Percentiles rank a stretch among this genome's conserved stretches.
Evolutionary conservation across 2,888 invertebrate genomes (phyloP).

Genomic region (Drosophila eohydei): DNA sequence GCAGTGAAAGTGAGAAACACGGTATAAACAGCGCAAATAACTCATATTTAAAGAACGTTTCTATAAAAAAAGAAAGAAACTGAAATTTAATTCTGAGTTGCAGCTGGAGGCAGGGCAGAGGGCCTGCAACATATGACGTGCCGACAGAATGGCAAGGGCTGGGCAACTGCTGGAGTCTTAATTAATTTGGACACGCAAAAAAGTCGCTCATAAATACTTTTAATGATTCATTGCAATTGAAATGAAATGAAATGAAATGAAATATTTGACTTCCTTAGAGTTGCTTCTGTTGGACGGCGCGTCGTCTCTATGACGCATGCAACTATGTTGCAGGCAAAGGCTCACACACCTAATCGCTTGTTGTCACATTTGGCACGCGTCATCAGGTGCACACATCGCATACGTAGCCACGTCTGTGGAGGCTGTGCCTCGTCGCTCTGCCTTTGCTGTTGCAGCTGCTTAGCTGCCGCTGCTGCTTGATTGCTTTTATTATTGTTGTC

Average conservation of each 20-base stretch:
- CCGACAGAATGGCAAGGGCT: constrained; percentile 37
- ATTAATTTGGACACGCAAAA: constrained; percentile 74
- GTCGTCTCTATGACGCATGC: constrained; percentile 23
- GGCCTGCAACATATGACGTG: constrained; percentile 58
- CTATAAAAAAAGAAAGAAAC: constrained; percentile 32
- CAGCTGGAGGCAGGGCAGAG: constrained; percentile 1
- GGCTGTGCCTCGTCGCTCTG: background rate
- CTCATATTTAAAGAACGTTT: constrained; percentile 40
- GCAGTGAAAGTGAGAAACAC: constrained; percentile 39
- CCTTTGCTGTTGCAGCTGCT: constrained; percentile 8
- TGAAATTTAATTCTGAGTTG: constrained; percentile 11
- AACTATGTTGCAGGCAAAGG: constrained; percentile 21
- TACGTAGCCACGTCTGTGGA: background rate
- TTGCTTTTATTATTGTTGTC: constrained; percentile 76
- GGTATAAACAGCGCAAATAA: constrained; percentile 27
- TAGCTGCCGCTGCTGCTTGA: constrained; percentile 53
- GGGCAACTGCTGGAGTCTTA: constrained; percentile 42
- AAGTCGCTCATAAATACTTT: constrained; percentile 51
- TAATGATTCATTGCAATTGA: constrained; percentile 72
- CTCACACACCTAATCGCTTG: constrained; percentile 10
- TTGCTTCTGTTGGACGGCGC: background rate
- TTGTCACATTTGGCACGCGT: constrained; percentile 79
- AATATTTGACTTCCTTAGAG: constrained; percentile 36
- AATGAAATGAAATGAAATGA: constrained; percentile 65
- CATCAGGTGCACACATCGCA: constrained; percentile 64